These are phyloP conservation scores for Bufotes viridis DNA, from an alignment of 2,797 vertebrate species.

Conservation along the genomic window DNA sequence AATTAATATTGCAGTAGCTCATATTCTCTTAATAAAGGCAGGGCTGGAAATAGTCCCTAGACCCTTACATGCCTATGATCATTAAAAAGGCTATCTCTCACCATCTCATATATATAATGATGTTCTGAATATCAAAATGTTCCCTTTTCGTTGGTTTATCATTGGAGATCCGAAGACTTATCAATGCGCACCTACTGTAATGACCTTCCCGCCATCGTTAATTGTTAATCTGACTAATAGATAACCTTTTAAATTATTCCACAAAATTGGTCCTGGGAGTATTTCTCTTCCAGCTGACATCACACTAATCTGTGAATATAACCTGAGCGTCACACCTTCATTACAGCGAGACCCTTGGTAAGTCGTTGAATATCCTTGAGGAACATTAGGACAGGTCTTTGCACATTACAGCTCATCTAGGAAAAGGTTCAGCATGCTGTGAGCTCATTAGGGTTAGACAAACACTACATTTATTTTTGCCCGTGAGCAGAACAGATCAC, in stretches of 20 bases:
- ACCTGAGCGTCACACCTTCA: slow-evolving; percentile 41
- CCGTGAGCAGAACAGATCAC: neutral
- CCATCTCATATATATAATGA: slow-evolving; percentile 35
- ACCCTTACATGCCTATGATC: slow-evolving; percentile 28
- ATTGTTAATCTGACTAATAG: slow-evolving; percentile 52
- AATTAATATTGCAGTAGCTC: slow-evolving; percentile 45
- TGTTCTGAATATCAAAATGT: slow-evolving; percentile 45
- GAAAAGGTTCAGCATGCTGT: neutral
- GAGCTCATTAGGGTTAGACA: slow-evolving; percentile 22
- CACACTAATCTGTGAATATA: slow-evolving; percentile 49
- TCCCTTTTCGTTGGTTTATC: slow-evolving; percentile 21
- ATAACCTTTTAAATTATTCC: slow-evolving; percentile 52
- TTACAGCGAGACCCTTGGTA: slow-evolving; percentile 21
- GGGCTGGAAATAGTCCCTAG: slow-evolving; percentile 34
- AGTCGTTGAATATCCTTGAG: slow-evolving; percentile 23
- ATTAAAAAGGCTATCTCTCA: slow-evolving; percentile 35
- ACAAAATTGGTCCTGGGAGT: slow-evolving; percentile 38
- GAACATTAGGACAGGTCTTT: slow-evolving; percentile 16
- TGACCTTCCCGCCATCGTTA: slow-evolving; percentile 33
- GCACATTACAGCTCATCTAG: slow-evolving; percentile 1
- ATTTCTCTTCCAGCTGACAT: slow-evolving; percentile 50
- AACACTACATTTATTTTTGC: slow-evolving; percentile 21
- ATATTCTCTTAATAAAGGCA: slow-evolving; percentile 32
- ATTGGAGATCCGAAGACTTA: slow-evolving; percentile 25
- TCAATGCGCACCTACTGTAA: slow-evolving; percentile 44